Base-by-base conservation (phyloP, 1,140 invertebrate species). In the Drosophila pseudoananassae region DNA sequence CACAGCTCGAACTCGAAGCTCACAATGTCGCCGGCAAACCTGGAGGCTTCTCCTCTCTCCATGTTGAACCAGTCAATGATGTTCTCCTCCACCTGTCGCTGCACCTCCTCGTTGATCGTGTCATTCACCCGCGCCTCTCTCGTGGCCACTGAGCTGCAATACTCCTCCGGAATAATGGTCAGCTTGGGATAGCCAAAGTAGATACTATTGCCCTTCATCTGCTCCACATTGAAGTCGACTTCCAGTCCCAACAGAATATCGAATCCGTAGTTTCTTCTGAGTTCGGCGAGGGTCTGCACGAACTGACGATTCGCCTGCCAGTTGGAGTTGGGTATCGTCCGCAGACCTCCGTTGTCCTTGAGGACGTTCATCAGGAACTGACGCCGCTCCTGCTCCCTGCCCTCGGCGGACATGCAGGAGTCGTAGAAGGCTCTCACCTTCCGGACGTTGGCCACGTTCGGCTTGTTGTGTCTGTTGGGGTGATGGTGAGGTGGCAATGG, bases 341-440 rank as follows among this genome's bases (percentile, higher is more conserved):
- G 75, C 5, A 91, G 14, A 5, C 90, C 90, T 2, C 83, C 75
- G 33, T 88, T 56, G 6, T 81, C 64, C 5, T 57, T 68, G 5
- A 91, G 25, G 4, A 91, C 60, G 27, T 76, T 76, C 40, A 74
- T 61, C 1, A 91, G 50, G 25, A 88, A 90, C 0, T 61, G 57
- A 0, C 70, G 49, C 1, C 82, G 61, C 10, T 77, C 69, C 0
- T 3, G 20, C 0, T 65, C 69, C 23, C 64, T 76, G 1, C 54
- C 72, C 14, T 76, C 64, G 8, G 78, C 61, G 6, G 96, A 95
- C 93, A 97, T 95, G 92, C 97, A 98, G 1, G 96, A 96, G 53
- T 93, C 94, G 92, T 97, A 97, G 92, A 97, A 96, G 59, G 94
- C 93, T 92, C 97, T 97, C 7, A 96, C 96, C 91, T 97, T 97